phyloP scores from a whole-genome alignment of 1,140 invertebrate genomes.

The Plectrocnemia conspersa region DNA sequence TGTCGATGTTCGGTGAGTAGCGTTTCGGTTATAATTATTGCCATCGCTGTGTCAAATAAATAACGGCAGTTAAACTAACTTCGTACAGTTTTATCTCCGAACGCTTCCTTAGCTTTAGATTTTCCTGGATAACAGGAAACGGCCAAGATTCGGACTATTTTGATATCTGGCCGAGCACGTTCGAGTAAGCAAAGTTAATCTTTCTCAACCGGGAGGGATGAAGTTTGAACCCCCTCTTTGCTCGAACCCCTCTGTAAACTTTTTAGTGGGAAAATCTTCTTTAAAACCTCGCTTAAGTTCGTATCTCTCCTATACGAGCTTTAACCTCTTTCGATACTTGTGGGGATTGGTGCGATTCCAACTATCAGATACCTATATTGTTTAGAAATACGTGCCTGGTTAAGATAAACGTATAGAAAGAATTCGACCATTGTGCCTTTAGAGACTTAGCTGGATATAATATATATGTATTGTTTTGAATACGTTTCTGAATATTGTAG shows the following conservation, averaged over 20 bases:
- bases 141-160: constrained; percentile 17
- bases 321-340: background rate
- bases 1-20: no score
- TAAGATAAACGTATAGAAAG: no score
- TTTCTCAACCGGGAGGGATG: constrained; percentile 18
- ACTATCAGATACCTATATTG: constrained; percentile 16
- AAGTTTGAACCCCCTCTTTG: constrained; percentile 14
- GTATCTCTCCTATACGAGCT: constrained; percentile 10
- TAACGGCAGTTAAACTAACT: constrained; percentile 7
- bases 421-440: no score
- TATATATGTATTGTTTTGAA: no score
- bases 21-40: no score
- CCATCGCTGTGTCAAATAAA: no score
- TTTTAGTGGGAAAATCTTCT: constrained; percentile 25
- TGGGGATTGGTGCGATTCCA: background rate
- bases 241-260: background rate
- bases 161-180: constrained; percentile 30
- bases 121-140: constrained; percentile 21
- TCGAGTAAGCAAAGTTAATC: constrained; percentile 27
- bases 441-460: no score
- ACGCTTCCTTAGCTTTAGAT: constrained; percentile 1
- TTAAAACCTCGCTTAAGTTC: constrained; percentile 12
- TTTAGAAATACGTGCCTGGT: constrained; percentile 6
- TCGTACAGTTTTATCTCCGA: constrained; percentile 6
- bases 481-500: no score